phyloP scores from a whole-genome alignment of 1,140 invertebrate species.

The Drosophila cardini region DNA sequence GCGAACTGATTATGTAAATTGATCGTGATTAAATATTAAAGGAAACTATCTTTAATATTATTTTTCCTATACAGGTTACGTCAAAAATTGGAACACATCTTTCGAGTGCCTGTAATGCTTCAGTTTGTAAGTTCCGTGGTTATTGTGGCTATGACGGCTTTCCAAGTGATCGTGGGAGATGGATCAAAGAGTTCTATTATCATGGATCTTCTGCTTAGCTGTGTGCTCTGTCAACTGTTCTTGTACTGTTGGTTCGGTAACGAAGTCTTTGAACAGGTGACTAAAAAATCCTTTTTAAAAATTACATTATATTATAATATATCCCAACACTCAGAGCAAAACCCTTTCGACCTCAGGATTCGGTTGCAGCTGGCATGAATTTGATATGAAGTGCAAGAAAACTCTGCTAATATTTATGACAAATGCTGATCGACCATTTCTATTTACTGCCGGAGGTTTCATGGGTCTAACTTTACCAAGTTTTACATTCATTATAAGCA shows the following conservation, averaged over 20 bases:
- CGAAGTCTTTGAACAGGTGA: constrained; percentile 71
- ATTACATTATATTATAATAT: neutral
- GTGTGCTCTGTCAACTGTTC: constrained; percentile 69
- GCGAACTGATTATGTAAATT: constrained; percentile 58
- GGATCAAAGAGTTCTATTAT: constrained; percentile 58
- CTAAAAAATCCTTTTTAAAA: constrained; percentile 7
- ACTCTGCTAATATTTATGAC: constrained; percentile 62
- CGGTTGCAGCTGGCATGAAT: constrained; percentile 57
- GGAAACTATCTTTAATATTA: neutral
- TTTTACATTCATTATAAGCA: constrained; percentile 68
- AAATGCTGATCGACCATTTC: constrained; percentile 68
- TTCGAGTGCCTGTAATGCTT: constrained; percentile 57
- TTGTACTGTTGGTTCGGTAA: constrained; percentile 76
- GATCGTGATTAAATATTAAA: neutral
- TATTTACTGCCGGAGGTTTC: constrained; percentile 74
- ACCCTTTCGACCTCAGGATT: constrained; percentile 56
- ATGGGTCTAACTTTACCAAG: constrained; percentile 66
- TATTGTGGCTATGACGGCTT: constrained; percentile 68
- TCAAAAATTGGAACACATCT: constrained; percentile 63
- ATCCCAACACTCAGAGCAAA: constrained; percentile 58
- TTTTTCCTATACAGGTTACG: constrained; percentile 45
- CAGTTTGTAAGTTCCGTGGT: constrained; percentile 71
- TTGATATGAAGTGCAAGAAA: constrained; percentile 49
- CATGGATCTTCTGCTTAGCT: constrained; percentile 66
- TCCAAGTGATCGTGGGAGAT: constrained; percentile 62